These are phyloP conservation scores for Porites rus DNA, from an alignment of 92 coral and sea anemone species.

Conservation along the genomic window DNA sequence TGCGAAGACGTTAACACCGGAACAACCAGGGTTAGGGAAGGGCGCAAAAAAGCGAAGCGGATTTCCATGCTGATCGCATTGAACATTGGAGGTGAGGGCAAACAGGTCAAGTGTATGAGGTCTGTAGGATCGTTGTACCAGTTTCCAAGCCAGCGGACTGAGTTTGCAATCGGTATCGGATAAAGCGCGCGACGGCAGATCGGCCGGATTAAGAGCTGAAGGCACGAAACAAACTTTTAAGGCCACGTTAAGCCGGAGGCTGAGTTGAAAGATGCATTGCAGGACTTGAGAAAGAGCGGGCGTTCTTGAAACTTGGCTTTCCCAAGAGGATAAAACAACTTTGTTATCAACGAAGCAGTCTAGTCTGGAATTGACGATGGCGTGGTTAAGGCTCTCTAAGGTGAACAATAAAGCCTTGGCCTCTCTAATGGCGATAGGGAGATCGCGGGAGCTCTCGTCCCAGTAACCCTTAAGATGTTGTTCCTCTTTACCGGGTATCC, in stretches of 20 bases:
- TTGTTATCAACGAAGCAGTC: conserved; percentile 44
- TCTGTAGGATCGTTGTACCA: background rate
- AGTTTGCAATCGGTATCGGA: conserved; percentile 23
- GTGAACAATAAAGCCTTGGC: conserved; percentile 12
- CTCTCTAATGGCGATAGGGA: conserved; percentile 39
- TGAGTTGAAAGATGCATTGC: conserved; percentile 18
- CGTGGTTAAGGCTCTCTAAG: background rate
- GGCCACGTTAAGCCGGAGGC: background rate
- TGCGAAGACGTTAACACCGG: conserved; percentile 11
- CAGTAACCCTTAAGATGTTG: conserved; percentile 4
- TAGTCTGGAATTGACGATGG: conserved; percentile 6
- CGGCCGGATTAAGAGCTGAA: conserved; percentile 22
- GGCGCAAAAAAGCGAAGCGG: conserved; percentile 36
- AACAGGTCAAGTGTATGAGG: conserved; percentile 32
- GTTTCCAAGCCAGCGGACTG: conserved; percentile 5
- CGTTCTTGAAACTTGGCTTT: conserved; percentile 30
- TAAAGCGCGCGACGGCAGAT: conserved; percentile 20
- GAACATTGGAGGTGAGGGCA: conserved; percentile 14
- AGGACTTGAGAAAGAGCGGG: conserved; percentile 10
- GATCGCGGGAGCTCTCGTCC: background rate
- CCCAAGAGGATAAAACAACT: conserved; percentile 25
- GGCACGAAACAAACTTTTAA: conserved; percentile 2
- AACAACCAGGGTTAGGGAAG: background rate
- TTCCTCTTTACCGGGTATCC: conserved; percentile 7
- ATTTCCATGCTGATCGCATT: background rate